Evolutionary conservation across 2,113 vertebrate genomes (phyloP).

Genomic region (Aegotheles bennettii): DNA sequence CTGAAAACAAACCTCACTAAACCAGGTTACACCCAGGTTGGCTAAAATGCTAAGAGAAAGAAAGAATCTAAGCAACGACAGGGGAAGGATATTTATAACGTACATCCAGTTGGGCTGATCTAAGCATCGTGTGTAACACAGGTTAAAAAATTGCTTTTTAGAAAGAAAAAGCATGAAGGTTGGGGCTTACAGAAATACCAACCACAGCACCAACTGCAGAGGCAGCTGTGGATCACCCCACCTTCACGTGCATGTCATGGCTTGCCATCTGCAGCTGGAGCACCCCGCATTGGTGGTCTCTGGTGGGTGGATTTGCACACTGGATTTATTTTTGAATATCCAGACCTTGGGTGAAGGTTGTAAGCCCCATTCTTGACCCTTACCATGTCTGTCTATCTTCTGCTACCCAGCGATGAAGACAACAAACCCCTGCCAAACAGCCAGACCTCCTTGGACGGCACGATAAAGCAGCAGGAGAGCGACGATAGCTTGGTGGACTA

Average conservation of each 20-base stretch:
- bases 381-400: constrained; percentile 27
- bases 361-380: not conserved
- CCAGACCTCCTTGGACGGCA: constrained; percentile 94
- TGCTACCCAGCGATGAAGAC: constrained; percentile 90
- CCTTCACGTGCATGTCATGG: not conserved
- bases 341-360: not conserved
- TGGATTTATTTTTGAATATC: not conserved
- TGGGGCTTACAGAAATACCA: not conserved
- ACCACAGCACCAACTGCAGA: not conserved
- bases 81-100: not conserved
- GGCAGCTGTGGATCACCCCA: not conserved
- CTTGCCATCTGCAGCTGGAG: not conserved
- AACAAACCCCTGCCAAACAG: constrained; percentile 97
- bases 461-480: constrained; percentile 92
- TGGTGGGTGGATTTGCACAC: not conserved
- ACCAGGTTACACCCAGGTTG: not conserved
- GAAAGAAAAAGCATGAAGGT: rapidly evolving
- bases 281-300: rapidly evolving
- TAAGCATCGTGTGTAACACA: rapidly evolving
- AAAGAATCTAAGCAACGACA: not conserved
- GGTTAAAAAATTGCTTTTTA: not conserved
- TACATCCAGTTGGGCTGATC: not conserved
- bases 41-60: not conserved
- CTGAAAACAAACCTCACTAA: not conserved
- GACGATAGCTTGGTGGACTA: constrained; percentile 98